Conservation (phyloP, 2,888 invertebrate species). For the Brachyptera risi region DNA sequence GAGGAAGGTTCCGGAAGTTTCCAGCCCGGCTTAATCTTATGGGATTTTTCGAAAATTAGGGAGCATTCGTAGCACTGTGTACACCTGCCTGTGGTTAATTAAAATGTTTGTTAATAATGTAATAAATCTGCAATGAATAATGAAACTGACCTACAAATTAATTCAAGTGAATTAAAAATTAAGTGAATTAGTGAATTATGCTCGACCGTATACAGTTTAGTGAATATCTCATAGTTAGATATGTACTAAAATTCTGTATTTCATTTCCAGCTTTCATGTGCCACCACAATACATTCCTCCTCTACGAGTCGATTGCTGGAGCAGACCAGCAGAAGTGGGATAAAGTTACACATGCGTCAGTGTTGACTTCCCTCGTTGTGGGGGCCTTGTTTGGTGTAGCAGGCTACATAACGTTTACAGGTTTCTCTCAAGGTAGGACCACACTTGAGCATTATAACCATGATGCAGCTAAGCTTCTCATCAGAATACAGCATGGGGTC, state of each 20-base stretch:
- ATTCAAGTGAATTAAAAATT: too few species aligned
- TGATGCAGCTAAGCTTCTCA: too few species aligned
- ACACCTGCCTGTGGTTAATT: too few species aligned
- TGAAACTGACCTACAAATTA: too few species aligned
- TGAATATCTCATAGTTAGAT: background rate
- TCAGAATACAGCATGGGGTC: too few species aligned
- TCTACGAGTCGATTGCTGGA: conserved; percentile 74
- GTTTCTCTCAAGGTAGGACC: conserved; percentile 71
- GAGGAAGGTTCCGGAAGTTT: too few species aligned
- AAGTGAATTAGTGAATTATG: too few species aligned
- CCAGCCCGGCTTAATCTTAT: too few species aligned
- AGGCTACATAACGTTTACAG: conserved; percentile 78
- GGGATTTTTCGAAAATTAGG: too few species aligned
- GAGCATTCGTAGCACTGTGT: too few species aligned
- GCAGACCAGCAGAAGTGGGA: conserved; percentile 74
- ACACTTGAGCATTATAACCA: background rate
- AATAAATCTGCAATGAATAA: too few species aligned
- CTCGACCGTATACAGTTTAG: conserved; percentile 40
- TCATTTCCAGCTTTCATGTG: conserved; percentile 76
- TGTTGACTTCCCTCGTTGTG: conserved; percentile 66
- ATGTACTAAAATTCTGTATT: background rate
- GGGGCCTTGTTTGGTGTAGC: conserved; percentile 70
- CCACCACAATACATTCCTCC: conserved; percentile 81
- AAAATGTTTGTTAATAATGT: too few species aligned
- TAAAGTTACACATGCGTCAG: conserved; percentile 73